Evolutionary conservation across 1,140 invertebrate species (phyloP).

Genomic region (Philaenus spumarius): DNA sequence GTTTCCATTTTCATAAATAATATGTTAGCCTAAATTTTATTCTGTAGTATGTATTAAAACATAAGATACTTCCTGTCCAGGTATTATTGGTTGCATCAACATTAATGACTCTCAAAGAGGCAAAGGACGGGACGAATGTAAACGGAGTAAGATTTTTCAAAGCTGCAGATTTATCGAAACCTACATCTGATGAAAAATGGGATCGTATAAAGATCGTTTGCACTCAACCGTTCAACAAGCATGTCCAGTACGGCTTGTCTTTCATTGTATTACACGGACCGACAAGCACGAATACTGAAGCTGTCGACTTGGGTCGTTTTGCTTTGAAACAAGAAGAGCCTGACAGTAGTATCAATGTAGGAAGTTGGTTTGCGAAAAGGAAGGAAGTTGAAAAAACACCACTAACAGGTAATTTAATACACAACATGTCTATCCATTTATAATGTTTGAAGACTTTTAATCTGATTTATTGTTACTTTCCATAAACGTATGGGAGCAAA

Average conservation of each 20-base stretch:
- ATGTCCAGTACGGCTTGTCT: conserved; percentile 67
- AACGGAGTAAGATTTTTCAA: conserved; percentile 70
- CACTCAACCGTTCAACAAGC: conserved; percentile 80
- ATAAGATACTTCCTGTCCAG: conserved; percentile 39
- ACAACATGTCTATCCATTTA: too few species aligned
- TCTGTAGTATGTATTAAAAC: too few species aligned
- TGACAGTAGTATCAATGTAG: conserved; percentile 42
- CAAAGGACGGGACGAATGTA: conserved; percentile 51
- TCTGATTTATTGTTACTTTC: too few species aligned
- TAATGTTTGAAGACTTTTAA: too few species aligned
- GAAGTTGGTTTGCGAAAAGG: conserved; percentile 46
- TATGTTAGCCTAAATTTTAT: too few species aligned
- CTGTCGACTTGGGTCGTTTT: conserved; percentile 47
- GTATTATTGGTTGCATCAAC: conserved; percentile 71
- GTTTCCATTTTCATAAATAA: too few species aligned
- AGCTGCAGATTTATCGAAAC: conserved; percentile 50
- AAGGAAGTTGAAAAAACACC: conserved; percentile 30
- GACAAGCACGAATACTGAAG: conserved; percentile 21
- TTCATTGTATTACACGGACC: conserved; percentile 59
- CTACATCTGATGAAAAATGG: conserved; percentile 60
- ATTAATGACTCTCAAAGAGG: conserved; percentile 73
- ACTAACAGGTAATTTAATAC: background rate
- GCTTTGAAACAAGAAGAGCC: conserved; percentile 47
- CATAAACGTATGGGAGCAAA: too few species aligned
- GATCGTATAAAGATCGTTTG: conserved; percentile 77